A percentile compares a stretch with the other conserved stretches of the same genome.
Evolutionary conservation across 1,140 invertebrate species (phyloP).

Genomic region (Archivesica marissinica): DNA sequence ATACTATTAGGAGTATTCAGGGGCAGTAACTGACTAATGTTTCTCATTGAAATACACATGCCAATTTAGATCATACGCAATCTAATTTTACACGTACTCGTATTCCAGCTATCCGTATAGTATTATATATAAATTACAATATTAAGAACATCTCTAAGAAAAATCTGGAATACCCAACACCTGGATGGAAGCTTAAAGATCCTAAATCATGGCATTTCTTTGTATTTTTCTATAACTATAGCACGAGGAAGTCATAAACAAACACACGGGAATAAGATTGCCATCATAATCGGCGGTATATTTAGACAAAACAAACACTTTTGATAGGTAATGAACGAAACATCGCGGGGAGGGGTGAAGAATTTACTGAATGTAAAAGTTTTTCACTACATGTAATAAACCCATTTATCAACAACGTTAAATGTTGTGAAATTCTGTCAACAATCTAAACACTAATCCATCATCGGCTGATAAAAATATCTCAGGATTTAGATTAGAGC

Average conservation of each 20-base stretch:
- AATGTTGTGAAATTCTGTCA: constrained; percentile 47
- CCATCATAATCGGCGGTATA: constrained; percentile 21
- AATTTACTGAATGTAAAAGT: constrained; percentile 10
- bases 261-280: background rate
- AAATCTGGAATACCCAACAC: no score
- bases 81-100: no score
- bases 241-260: constrained; percentile 4
- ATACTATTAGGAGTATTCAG: no score
- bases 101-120: no score
- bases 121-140: no score
- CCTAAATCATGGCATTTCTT: background rate
- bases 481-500: background rate
- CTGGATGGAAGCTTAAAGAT: background rate
- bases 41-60: no score
- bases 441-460: constrained; percentile 41
- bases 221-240: constrained; percentile 22
- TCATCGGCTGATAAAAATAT: constrained; percentile 31
- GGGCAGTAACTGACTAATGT: no score
- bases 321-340: constrained; percentile 5
- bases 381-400: constrained; percentile 36
- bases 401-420: constrained; percentile 29
- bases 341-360: background rate
- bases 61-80: no score
- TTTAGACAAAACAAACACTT: constrained; percentile 30
- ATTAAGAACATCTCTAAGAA: no score